Evolutionary conservation across 1,140 invertebrate species (phyloP), one percentile per base, ranked within the genome.

Genomic region (Formica exsecta): DNA sequence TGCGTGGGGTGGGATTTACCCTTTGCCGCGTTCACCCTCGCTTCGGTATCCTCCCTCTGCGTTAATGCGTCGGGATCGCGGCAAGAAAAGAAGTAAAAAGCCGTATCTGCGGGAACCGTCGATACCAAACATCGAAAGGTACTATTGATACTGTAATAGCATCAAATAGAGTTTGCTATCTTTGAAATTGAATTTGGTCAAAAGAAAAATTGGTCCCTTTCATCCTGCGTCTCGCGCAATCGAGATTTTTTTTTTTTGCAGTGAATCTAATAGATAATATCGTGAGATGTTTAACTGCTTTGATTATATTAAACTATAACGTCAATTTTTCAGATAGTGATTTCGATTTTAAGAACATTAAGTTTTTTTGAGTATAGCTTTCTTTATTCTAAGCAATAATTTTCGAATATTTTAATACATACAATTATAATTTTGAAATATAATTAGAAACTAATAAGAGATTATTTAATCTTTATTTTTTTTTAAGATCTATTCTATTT

Each of bases 1-100:
- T 77, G 51, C 16, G 48, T 86, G 85, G 64, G 86, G 48, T 57
- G 70, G 81, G 48, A 88, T 83, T 77, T 73, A 91, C 81, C 74
- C 86, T 13, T n/a, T n/a, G 54, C 51, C 65, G 38, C 54, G 29
- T 77, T 77, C 38, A 70, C 66, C 68, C 66, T 61, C 66, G 54
- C n/a, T 48, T 13, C 66, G 44, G 70, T 19, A 41, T 73, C 68
- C 68, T 61, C 19, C 57, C 68, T 61, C 32, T 61, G 38, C 66
- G 68, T 74, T 83, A 83, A 83, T 83, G 68, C 79, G 79, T 74
- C 68, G 68, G 79, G 68, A 13, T 29, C 36, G 11, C 29, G 54
- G 57, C 13, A 83, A 83, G 66, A 83, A 83, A 73, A 61, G 68
- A 2, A 74, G 57, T 38, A 73, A 81, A 81, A 81, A 61, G 38